These are phyloP conservation scores for Silurus lanzhouensis DNA, from an alignment of 2,797 vertebrate genomes.

Conservation along the genomic window DNA sequence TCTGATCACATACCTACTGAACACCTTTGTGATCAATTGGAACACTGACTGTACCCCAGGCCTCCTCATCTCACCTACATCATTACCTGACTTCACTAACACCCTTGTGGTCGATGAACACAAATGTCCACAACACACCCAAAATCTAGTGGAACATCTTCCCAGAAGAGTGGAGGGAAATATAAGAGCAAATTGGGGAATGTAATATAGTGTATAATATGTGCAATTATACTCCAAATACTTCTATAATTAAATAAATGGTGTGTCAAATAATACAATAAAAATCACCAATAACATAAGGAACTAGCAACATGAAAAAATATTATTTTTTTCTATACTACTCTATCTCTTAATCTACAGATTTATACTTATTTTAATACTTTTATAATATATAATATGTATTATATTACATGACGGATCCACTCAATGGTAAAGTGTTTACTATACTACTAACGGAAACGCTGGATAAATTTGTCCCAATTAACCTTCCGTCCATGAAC, in stretches of 20 bases:
- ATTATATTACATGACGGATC: too few relatives aligned
- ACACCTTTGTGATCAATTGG: too few relatives aligned
- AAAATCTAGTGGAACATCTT: too few relatives aligned
- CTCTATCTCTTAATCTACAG: not conserved
- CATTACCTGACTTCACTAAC: too few relatives aligned
- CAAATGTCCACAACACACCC: too few relatives aligned
- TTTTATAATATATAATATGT: not conserved
- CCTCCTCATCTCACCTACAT: too few relatives aligned
- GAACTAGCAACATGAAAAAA: not conserved
- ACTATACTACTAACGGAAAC: not conserved
- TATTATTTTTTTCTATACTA: not conserved
- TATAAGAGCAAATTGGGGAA: too few relatives aligned
- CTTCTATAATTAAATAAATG: not conserved
- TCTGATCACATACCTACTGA: too few relatives aligned
- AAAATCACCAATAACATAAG: not conserved
- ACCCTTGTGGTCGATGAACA: too few relatives aligned
- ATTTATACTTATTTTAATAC: not conserved
- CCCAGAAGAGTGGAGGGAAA: too few relatives aligned
- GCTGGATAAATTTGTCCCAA: constrained; percentile 35
- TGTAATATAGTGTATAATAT: not conserved
- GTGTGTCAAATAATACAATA: not conserved
- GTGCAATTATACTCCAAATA: not conserved
- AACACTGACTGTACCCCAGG: too few relatives aligned
- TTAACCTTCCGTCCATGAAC: constrained; percentile 40
- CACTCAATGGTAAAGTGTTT: not conserved